Conservation (phyloP, 2,113 vertebrate genomes). For the Chlorodrepanis virens region DNA sequence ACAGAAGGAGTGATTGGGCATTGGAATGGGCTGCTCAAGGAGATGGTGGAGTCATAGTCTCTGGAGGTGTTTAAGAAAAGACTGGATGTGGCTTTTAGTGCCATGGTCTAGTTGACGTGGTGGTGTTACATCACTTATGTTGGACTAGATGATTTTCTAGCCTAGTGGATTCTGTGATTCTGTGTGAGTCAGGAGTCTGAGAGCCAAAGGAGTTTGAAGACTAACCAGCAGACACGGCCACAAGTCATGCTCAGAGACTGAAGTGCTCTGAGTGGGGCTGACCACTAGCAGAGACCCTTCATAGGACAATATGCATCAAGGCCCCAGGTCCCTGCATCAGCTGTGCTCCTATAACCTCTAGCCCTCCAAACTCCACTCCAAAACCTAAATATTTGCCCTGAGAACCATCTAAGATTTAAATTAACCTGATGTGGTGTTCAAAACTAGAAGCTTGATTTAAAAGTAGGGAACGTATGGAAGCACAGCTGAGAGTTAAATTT, state of each 20-base stretch:
- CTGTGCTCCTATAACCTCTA: neutral
- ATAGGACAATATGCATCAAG: neutral
- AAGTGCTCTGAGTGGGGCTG: neutral
- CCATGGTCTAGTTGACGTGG: neutral
- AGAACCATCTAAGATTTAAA: neutral
- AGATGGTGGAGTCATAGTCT: fast-evolving
- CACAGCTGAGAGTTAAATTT: neutral
- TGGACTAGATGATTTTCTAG: neutral
- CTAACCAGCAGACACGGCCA: neutral
- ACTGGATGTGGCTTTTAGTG: neutral
- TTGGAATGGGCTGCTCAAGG: neutral
- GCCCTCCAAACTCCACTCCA: neutral
- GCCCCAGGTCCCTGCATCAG: neutral
- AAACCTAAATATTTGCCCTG: neutral
- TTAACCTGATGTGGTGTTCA: neutral
- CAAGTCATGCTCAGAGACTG: neutral
- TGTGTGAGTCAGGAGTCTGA: neutral
- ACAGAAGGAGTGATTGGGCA: neutral
- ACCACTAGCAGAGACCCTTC: neutral
- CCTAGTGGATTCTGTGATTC: neutral
- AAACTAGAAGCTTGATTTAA: neutral
- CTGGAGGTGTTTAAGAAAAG: neutral
- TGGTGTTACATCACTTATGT: neutral
- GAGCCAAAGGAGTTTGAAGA: neutral
- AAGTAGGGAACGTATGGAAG: neutral